Base-by-base conservation (phyloP, 2,113 vertebrate genomes). In the Sceloporus undulatus region DNA sequence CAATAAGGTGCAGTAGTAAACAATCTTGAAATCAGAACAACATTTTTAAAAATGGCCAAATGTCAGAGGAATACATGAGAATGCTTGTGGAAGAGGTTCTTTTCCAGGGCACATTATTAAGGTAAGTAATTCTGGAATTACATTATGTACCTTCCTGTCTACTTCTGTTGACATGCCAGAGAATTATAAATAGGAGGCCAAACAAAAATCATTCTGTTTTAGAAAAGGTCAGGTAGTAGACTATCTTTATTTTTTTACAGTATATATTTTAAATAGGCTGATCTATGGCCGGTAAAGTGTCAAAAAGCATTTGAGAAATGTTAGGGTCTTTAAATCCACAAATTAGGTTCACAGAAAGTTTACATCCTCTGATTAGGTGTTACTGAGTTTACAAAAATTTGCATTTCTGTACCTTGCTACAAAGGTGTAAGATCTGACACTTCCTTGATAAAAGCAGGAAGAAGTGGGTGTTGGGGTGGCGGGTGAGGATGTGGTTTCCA, bases 391-490 rank as follows among this genome's bases (percentile, higher is more conserved):
- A 92, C 52, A 70, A 71, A 82, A 70, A 93, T 94, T 94, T 94
- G 89, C 94, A 95, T 95, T 93, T 95, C 93, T 95, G 81, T 94
- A 91, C 87, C 88, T 94, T 88, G 48, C 34, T 92, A 85, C 90
- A 93, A 90, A 92, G 86, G 92, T 94, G 93, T 90, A 65, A 90
- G 81, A 93, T 91, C 85, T 94, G 86, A 92, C 95, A 93, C 94
- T 88, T 89, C 16, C 85, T 34, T 92, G 91, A 92, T 89, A 95
- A 94, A 92, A 92, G 88, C 91, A 94, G 74, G 85, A 92, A 92
- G 89, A 94, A 73, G 91, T 82, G 88, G 94, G 82, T 42, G 6
- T 89, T 92, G 85, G 1, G 0, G 52, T 80, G 80, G 18, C 5
- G 56, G 27, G 14, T 52, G 19, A 38, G 19, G 66, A 54, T 82